These are phyloP conservation scores for Erpobdella octoculata DNA, from an alignment of 2,888 invertebrate genomes.

Conservation along the genomic window DNA sequence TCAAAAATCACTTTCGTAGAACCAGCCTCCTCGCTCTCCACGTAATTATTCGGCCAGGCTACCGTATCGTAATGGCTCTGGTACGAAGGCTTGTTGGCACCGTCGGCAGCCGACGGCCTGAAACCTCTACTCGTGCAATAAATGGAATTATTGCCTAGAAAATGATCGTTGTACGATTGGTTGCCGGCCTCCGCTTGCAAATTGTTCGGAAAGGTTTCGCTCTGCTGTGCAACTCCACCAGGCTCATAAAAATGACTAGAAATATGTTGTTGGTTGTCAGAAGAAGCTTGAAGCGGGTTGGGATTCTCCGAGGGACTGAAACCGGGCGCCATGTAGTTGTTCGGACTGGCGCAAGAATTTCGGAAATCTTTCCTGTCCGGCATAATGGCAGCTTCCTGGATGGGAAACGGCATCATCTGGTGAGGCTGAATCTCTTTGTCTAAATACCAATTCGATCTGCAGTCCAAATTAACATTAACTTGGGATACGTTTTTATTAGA, in stretches of 20 bases:
- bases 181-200: neutral
- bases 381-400: no score
- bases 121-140: neutral
- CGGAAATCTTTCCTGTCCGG: slow-evolving; percentile 4
- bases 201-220: neutral
- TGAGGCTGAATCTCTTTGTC: neutral
- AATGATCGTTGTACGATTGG: neutral
- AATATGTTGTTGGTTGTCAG: slow-evolving; percentile 1
- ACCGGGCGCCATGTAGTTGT: neutral
- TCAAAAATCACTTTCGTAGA: neutral
- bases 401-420: neutral
- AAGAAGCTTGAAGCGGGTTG: neutral
- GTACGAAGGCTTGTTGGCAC: neutral
- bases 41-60: neutral
- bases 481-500: neutral
- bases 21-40: neutral
- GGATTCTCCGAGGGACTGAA: slow-evolving; percentile 1
- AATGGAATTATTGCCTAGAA: neutral
- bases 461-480: slow-evolving; percentile 8
- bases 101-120: neutral
- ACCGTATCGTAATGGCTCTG: neutral
- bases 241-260: slow-evolving; percentile 7
- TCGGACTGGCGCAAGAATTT: neutral
- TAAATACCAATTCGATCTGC: neutral
- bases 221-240: neutral